phyloP scores from a whole-genome alignment of 92 coral and sea anemone genomes.

The Meandrina meandrites region DNA sequence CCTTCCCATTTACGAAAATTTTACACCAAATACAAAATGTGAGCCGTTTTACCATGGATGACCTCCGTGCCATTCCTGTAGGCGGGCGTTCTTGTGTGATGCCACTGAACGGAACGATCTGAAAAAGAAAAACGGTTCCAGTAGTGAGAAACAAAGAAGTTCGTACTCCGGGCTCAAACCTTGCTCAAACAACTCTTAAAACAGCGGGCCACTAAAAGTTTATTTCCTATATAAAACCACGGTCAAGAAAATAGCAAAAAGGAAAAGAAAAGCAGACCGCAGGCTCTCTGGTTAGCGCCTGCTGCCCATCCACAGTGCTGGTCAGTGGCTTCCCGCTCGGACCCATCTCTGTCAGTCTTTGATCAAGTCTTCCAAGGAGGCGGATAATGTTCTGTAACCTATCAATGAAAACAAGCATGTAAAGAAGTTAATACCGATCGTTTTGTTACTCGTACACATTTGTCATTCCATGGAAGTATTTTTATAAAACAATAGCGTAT shows the following conservation, averaged over 20 bases:
- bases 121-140: not conserved
- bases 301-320: conserved; percentile 33
- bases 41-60: conserved; percentile 14
- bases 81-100: conserved; percentile 17
- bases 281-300: conserved; percentile 55
- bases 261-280: conserved; percentile 47
- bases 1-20: not conserved
- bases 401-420: not conserved
- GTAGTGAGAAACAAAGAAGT: not conserved
- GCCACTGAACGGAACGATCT: conserved; percentile 17
- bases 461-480: not conserved
- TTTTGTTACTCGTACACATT: not conserved
- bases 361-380: conserved; percentile 77
- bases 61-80: conserved; percentile 6
- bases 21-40: not conserved
- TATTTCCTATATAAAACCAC: too few relatives aligned
- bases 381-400: conserved; percentile 83
- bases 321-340: conserved; percentile 30
- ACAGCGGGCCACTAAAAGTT: not conserved
- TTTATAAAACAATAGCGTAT: too few relatives aligned
- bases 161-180: not conserved
- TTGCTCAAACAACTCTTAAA: not conserved
- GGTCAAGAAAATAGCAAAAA: not conserved
- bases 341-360: conserved; percentile 62
- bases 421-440: not conserved